Evolutionary conservation across 2,113 vertebrate genomes (phyloP).

Genomic region (Macquaria australasica): DNA sequence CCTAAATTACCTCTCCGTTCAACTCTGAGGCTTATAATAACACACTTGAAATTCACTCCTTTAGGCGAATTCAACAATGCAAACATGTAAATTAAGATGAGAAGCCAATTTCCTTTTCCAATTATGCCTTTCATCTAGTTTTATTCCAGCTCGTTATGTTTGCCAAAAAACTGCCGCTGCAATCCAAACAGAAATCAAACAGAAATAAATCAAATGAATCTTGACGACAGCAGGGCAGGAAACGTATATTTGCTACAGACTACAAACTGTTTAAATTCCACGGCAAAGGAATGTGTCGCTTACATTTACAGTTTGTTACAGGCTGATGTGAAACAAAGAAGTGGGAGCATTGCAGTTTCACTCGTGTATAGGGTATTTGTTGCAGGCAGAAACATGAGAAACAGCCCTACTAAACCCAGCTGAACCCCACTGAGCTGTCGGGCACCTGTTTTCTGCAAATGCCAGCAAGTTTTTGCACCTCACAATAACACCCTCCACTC

Average conservation of each 20-base stretch:
- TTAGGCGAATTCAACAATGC: constrained; percentile 64
- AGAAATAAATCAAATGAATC: constrained; percentile 66
- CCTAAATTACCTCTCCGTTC: constrained; percentile 56
- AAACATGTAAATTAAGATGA: constrained; percentile 74
- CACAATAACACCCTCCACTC: constrained; percentile 46
- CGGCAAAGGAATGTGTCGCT: constrained; percentile 50
- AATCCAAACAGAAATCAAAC: constrained; percentile 68
- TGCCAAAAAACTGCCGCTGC: constrained; percentile 43
- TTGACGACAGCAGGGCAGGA: constrained; percentile 30
- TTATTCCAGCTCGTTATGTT: constrained; percentile 47
- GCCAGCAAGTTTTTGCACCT: constrained; percentile 66
- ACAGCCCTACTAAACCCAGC: constrained; percentile 57
- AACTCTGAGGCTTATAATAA: constrained; percentile 67
- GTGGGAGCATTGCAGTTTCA: constrained; percentile 14
- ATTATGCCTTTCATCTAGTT: constrained; percentile 67
- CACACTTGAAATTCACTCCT: constrained; percentile 70
- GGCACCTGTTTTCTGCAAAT: constrained; percentile 84
- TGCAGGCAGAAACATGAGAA: constrained; percentile 64
- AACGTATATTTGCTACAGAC: constrained; percentile 16
- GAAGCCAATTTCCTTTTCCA: constrained; percentile 74
- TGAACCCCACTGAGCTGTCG: constrained; percentile 61
- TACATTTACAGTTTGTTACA: constrained; percentile 45
- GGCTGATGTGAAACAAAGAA: constrained; percentile 49
- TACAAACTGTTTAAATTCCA: constrained; percentile 61
- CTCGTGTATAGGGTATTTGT: constrained; percentile 43